Evolutionary conservation across 2,888 invertebrate species (phyloP).

Genomic region (Euspilapteryx auroguttella): DNA sequence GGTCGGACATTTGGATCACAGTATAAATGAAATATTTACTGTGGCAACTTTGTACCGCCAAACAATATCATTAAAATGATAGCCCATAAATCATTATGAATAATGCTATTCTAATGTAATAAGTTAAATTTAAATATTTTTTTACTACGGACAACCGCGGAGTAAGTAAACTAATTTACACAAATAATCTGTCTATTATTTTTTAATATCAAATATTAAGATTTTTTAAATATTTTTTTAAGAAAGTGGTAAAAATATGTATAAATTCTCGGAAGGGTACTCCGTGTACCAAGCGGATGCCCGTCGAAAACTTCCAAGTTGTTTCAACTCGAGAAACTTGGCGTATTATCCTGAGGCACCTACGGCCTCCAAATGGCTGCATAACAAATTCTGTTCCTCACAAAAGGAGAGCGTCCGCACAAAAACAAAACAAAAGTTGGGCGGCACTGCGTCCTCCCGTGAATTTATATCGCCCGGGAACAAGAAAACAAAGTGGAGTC

Average conservation of each 20-base stretch:
- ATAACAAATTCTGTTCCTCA: constrained; percentile 44
- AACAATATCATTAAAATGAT: too few relatives aligned
- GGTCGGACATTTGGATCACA: too few relatives aligned
- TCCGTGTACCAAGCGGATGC: background rate
- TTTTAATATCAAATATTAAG: too few relatives aligned
- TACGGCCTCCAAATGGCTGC: constrained; percentile 30
- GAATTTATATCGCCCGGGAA: constrained; percentile 53
- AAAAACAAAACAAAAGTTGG: constrained; percentile 51
- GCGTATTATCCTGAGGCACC: constrained; percentile 22
- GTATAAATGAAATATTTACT: background rate
- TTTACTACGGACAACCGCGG: too few relatives aligned
- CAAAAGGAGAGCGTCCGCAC: constrained; percentile 34
- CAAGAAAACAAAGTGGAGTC: constrained; percentile 58
- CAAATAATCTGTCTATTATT: too few relatives aligned
- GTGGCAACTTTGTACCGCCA: too few relatives aligned
- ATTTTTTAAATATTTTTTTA: background rate
- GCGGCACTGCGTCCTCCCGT: constrained; percentile 37
- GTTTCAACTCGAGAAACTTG: too few relatives aligned
- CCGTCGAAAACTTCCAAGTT: background rate
- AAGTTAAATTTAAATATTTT: too few relatives aligned
- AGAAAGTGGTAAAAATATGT: background rate
- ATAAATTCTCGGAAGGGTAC: background rate
- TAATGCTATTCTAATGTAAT: too few relatives aligned
- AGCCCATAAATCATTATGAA: too few relatives aligned
- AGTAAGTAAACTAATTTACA: too few relatives aligned